A percentile compares a stretch with the other conserved stretches of the same genome.
phyloP scores from a whole-genome alignment of 2,888 invertebrate genomes.

The Lepidocyrtoides sp. region DNA sequence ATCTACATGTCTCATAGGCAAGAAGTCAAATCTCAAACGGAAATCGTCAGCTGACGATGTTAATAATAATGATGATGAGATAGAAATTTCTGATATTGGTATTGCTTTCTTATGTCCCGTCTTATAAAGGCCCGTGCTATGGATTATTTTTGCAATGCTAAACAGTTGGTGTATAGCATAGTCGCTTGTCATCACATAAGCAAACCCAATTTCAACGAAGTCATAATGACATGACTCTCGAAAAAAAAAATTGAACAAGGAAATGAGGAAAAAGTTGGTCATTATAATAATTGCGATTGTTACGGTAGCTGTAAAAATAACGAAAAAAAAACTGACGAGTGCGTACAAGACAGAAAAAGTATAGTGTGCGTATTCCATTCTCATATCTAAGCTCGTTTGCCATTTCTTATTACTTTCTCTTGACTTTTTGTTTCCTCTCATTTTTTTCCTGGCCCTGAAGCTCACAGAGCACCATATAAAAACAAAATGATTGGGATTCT shows the following conservation, averaged over 20 bases:
- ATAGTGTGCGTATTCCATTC: background rate
- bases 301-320: background rate
- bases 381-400: background rate
- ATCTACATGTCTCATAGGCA: background rate
- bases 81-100: slow-evolving; percentile 4
- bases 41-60: slow-evolving; percentile 40
- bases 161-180: background rate
- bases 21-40: slow-evolving; percentile 32
- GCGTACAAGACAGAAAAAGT: background rate
- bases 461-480: background rate
- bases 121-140: too few species aligned
- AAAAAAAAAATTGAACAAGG: background rate
- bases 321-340: background rate
- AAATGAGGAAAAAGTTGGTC: slow-evolving; percentile 9
- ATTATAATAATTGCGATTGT: slow-evolving; percentile 44
- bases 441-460: background rate
- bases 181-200: background rate
- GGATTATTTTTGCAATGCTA: background rate
- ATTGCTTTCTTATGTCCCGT: background rate
- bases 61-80: slow-evolving; percentile 18
- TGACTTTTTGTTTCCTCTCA: background rate
- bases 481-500: background rate
- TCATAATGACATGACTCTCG: background rate
- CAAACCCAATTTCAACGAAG: slow-evolving; percentile 22
- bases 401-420: slow-evolving; percentile 16